Evolutionary conservation across 2,113 vertebrate species (phyloP).

Genomic region (Mystacornis crossleyi): DNA sequence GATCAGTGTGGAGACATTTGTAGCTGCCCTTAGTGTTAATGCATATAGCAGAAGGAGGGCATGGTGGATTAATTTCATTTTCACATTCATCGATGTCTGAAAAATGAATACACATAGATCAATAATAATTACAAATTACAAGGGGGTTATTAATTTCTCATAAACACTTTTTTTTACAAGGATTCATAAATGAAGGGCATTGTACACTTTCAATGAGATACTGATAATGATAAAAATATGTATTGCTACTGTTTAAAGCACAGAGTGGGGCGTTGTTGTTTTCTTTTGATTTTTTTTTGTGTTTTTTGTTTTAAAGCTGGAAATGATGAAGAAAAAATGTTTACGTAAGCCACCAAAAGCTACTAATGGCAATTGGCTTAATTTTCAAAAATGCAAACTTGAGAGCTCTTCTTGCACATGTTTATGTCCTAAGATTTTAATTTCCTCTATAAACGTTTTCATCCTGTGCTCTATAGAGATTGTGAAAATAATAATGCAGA

Average conservation of each 20-base stretch:
- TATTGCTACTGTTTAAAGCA: neutral
- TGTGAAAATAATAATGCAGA: neutral
- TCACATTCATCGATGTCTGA: conserved; percentile 78
- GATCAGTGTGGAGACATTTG: conserved; percentile 62
- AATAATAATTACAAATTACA: neutral
- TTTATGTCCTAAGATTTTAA: neutral
- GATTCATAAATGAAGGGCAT: neutral
- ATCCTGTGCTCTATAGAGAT: neutral
- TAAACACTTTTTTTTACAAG: neutral
- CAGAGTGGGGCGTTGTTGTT: neutral
- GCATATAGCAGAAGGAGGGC: conserved; percentile 69
- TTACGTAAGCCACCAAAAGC: neutral
- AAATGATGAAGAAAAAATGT: neutral
- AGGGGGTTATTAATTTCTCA: neutral
- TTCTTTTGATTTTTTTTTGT: neutral
- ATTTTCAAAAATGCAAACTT: neutral
- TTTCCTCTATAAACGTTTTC: neutral
- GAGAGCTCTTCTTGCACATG: neutral
- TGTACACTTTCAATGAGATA: neutral
- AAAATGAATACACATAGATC: neutral
- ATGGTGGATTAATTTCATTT: conserved; percentile 56
- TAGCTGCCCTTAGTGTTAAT: conserved; percentile 74
- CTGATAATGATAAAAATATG: neutral
- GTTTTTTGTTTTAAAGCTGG: neutral
- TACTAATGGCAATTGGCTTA: neutral